Conservation (phyloP, 2,888 invertebrate species). For the Dasysyrphus tricinctus region DNA sequence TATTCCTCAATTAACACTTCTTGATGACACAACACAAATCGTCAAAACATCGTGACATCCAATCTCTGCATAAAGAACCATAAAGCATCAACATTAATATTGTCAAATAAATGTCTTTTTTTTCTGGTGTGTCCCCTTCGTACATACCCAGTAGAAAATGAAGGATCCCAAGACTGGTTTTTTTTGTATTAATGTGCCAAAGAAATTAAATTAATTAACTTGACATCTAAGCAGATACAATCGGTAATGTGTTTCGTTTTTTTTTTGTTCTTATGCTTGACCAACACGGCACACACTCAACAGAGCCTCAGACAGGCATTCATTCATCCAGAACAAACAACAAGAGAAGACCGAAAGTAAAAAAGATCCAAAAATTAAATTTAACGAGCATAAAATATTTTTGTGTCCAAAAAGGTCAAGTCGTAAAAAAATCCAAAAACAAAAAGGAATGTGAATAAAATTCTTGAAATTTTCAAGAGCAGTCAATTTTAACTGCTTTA, state of each 20-base stretch:
- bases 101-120: conserved; percentile 54
- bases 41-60: conserved; percentile 40
- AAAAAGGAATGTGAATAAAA: conserved; percentile 33
- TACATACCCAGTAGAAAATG: neutral
- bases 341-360: conserved; percentile 17
- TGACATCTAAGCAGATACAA: conserved; percentile 62
- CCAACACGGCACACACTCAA: neutral
- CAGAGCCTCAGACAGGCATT: neutral
- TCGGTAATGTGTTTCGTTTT: conserved; percentile 32
- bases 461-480: conserved; percentile 67
- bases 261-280: conserved; percentile 2
- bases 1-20: conserved; percentile 61
- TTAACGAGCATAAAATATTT: conserved; percentile 49
- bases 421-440: neutral
- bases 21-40: conserved; percentile 37
- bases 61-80: conserved; percentile 13
- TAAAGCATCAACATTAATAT: conserved; percentile 43
- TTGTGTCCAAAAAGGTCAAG: conserved; percentile 54
- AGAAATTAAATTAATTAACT: conserved; percentile 70
- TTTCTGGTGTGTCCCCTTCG: neutral
- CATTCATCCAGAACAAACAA: conserved; percentile 29
- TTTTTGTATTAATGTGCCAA: conserved; percentile 55
- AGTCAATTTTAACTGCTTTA: conserved; percentile 19
- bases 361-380: conserved; percentile 32
- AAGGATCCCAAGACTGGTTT: neutral